Evolutionary conservation across 2,797 vertebrate genomes (phyloP), one percentile per base, ranked within the genome.

Genomic region (Dicrostonyx torquatus): DNA sequence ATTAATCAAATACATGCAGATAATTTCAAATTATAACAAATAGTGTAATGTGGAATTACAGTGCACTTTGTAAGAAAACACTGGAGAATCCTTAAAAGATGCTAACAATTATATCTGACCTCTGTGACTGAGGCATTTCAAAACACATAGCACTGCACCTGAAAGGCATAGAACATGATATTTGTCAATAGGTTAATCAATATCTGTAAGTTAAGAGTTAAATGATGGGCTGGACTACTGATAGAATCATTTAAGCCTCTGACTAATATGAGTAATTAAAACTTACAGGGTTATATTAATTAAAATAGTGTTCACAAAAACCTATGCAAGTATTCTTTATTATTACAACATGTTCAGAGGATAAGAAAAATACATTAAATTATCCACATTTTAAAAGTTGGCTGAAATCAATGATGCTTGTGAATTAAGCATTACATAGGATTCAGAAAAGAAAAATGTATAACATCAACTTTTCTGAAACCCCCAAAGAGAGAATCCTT

Each of bases 211-310:
- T 96, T 94, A 86, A 45, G 96, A 76, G 80, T 97, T 97, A 97
- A 98, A 97, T 97, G 97, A 97, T 83, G 91, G 91, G 97, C 97
- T 94, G 94, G 89, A 95, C 48, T 97, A 94, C 87, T 91, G 62
- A 45, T 31, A 97, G 87, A 93, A 92, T 97, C 95, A 90, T 77
- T 22, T 96, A 91, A 4, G 80, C 97, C 96, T 97, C 98, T 96
- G 88, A 87, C 94, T 98, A 93, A 87, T 60, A 45, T 34, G 55
- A 97, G 96, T 37, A 53, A 95, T 94, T 73, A 98, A 98, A 98
- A 99, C 99, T 99, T 98, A 99, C 98, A 97, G 96, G 91, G 98
- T 98, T 97, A 98, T 98, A 98, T 98, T 99, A 99, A 98, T 97
- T 98, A 97, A 97, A 98, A 97, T 97, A 98, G 97, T 94, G 97